Percentiles rank a stretch among this genome's conserved stretches.
Evolutionary conservation across 2,797 vertebrate genomes (phyloP).

Genomic region (Melopsittacus undulatus): DNA sequence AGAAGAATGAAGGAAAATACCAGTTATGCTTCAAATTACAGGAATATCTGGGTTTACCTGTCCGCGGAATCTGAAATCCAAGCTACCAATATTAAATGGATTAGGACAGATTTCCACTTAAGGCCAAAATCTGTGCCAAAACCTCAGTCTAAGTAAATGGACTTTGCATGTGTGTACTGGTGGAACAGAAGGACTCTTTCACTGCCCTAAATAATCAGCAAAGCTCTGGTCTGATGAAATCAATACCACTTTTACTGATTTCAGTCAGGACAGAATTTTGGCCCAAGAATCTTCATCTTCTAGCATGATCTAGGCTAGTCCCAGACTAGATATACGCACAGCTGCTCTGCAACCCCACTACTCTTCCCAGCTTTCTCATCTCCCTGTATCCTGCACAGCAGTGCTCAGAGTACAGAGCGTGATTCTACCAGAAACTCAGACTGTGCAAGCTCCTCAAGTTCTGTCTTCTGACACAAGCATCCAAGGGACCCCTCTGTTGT

Average conservation of each 20-base stretch:
- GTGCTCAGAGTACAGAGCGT: not conserved
- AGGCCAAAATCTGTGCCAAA: constrained; percentile 9
- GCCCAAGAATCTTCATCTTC: not conserved
- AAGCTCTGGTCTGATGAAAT: not conserved
- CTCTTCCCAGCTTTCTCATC: not conserved
- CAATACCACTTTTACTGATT: not conserved
- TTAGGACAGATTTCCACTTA: not conserved
- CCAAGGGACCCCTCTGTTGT: not conserved
- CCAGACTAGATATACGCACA: not conserved
- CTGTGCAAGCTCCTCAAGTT: not conserved
- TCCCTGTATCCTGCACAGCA: not conserved
- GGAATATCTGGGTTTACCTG: not conserved
- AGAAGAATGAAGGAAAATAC: not conserved
- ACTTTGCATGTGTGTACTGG: not conserved
- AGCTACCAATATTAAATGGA: not conserved
- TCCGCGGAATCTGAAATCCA: constrained; percentile 5
- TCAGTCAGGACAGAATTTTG: not conserved
- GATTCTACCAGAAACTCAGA: not conserved
- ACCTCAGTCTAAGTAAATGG: not conserved
- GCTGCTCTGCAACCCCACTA: not conserved
- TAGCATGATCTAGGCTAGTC: not conserved
- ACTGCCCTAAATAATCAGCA: not conserved
- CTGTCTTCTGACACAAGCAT: not conserved
- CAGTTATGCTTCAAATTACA: not conserved
- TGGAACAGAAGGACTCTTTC: not conserved